These are phyloP conservation scores for Ciconia maguari DNA, from an alignment of 2,113 vertebrate genomes.

Conservation along the genomic window DNA sequence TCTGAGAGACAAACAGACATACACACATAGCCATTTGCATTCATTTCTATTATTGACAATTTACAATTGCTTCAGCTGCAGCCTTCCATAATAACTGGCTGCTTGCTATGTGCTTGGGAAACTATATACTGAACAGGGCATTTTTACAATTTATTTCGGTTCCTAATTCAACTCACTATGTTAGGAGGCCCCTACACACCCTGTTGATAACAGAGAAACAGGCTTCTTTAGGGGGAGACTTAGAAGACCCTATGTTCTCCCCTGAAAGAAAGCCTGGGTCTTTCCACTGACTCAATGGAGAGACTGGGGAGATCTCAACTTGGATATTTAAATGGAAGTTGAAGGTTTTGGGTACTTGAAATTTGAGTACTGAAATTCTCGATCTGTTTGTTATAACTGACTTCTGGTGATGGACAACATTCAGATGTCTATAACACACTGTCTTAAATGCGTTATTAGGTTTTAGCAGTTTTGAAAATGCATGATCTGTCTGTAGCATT, in stretches of 20 bases:
- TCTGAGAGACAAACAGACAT: background rate
- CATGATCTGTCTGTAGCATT: background rate
- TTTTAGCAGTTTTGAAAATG: background rate
- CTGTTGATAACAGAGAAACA: background rate
- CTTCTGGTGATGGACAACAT: background rate
- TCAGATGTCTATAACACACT: background rate
- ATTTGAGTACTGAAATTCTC: background rate
- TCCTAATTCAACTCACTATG: background rate
- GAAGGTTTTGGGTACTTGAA: background rate
- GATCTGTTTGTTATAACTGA: background rate
- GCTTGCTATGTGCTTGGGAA: background rate
- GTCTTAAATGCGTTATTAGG: background rate
- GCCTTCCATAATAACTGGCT: background rate
- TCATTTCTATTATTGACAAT: background rate
- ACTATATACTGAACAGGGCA: background rate
- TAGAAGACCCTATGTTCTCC: background rate
- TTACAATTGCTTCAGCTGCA: background rate
- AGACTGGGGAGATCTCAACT: background rate
- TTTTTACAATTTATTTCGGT: background rate
- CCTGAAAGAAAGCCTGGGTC: background rate
- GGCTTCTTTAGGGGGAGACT: background rate
- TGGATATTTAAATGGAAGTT: background rate
- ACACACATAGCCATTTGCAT: background rate
- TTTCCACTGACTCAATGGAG: background rate
- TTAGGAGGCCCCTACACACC: background rate